These are phyloP conservation scores for Notiomystis cincta DNA, from an alignment of 2,113 vertebrate species.

Conservation along the genomic window DNA sequence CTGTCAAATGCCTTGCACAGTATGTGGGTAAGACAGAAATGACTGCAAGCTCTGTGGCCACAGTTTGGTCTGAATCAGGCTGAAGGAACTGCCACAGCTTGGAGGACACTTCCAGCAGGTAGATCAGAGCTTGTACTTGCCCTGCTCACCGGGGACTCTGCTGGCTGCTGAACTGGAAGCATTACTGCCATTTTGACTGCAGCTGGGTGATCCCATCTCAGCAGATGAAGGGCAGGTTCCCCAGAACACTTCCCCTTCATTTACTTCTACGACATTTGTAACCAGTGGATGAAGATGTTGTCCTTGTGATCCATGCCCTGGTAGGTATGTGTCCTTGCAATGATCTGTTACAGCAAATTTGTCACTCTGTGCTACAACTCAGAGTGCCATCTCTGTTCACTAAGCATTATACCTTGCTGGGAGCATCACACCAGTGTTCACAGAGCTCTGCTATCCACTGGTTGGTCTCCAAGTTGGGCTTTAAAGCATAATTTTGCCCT, in stretches of 20 bases:
- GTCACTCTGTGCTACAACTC: background rate
- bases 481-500: background rate
- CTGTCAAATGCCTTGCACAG: background rate
- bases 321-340: background rate
- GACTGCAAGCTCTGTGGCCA: background rate
- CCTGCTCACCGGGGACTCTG: fast-evolving
- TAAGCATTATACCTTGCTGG: background rate
- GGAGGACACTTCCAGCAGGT: background rate
- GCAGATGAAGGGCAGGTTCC: background rate
- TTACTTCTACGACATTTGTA: background rate
- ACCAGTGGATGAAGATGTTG: background rate
- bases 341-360: background rate
- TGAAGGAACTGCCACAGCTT: background rate
- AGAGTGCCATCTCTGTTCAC: background rate
- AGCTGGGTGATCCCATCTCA: background rate
- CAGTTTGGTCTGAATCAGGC: fast-evolving
- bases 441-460: background rate
- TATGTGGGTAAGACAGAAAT: background rate
- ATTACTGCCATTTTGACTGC: background rate
- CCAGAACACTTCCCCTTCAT: background rate
- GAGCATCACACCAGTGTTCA: background rate
- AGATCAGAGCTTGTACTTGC: background rate
- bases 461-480: background rate
- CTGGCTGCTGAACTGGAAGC: background rate
- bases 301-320: background rate